These are phyloP conservation scores for Paracentrotus lividus DNA, from an alignment of 53 echinoderm and acorn worm species.

Conservation along the genomic window DNA sequence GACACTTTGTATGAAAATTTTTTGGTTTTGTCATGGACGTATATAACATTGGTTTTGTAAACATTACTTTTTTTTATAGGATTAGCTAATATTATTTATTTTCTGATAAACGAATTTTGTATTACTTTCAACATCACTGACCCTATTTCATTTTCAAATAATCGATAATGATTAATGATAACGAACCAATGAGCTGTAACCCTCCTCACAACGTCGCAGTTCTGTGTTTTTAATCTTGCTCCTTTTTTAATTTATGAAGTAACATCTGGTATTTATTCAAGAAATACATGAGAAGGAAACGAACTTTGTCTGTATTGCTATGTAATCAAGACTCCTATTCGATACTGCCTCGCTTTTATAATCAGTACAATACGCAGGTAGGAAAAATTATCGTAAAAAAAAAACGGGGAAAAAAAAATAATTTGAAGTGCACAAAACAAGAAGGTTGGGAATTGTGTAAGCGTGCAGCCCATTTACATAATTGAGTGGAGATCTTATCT, in stretches of 20 bases:
- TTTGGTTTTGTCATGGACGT: too few species aligned
- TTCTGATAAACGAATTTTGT: too few species aligned
- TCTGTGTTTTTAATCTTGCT: neutral
- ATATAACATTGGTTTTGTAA: too few species aligned
- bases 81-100: too few species aligned
- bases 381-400: too few species aligned
- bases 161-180: too few species aligned
- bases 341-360: neutral
- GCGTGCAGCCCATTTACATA: slow-evolving; percentile 9
- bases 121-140: too few species aligned
- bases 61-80: too few species aligned
- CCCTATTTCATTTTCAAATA: too few species aligned
- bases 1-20: too few species aligned
- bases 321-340: neutral
- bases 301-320: neutral
- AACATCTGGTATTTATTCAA: slow-evolving; percentile 1
- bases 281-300: neutral
- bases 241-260: neutral
- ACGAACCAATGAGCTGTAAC: too few species aligned
- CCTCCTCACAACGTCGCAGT: neutral
- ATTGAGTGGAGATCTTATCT: slow-evolving; percentile 11
- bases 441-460: neutral
- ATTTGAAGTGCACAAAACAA: neutral
- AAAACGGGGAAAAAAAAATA: neutral
- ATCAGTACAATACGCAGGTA: neutral